A percentile compares a stretch with the other conserved stretches of the same genome.
Conservation (phyloP, 1,140 invertebrate species). For the Lysiphlebus fabarum region DNA sequence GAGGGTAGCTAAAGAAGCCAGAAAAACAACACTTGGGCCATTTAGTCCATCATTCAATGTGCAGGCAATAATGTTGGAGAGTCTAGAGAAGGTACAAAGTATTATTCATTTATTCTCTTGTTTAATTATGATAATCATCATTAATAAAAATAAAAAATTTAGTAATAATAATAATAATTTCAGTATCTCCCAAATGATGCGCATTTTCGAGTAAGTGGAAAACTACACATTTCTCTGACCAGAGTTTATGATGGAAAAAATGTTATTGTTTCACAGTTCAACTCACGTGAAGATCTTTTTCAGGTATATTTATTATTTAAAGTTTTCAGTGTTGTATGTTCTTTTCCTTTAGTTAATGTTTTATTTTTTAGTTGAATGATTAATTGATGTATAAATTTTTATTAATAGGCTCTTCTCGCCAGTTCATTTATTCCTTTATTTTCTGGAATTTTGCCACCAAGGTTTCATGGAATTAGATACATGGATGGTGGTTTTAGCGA, state of each 20-base stretch:
- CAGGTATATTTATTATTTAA: slow-evolving; percentile 61
- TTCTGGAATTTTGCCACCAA: slow-evolving; percentile 88
- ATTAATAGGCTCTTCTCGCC: slow-evolving; percentile 77
- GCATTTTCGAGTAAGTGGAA: slow-evolving; percentile 83
- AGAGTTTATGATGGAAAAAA: slow-evolving; percentile 92
- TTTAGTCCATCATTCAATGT: slow-evolving; percentile 95
- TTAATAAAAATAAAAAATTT: neutral
- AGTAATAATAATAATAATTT: slow-evolving; percentile 29
- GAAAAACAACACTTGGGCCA: slow-evolving; percentile 82
- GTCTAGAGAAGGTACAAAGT: slow-evolving; percentile 65
- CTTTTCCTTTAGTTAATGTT: neutral
- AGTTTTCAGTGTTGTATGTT: slow-evolving; percentile 1
- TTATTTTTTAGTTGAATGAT: slow-evolving; percentile 2
- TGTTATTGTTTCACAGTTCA: slow-evolving; percentile 89
- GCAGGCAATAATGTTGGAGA: slow-evolving; percentile 79
- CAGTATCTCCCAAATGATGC: slow-evolving; percentile 87
- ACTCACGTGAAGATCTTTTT: slow-evolving; percentile 87
- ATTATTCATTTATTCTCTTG: neutral
- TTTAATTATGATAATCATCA: neutral
- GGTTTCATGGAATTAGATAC: slow-evolving; percentile 85
- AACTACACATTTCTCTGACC: slow-evolving; percentile 91
- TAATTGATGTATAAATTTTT: neutral
- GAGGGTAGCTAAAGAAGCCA: slow-evolving; percentile 81
- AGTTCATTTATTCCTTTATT: slow-evolving; percentile 95
- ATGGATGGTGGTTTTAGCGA: slow-evolving; percentile 97